Evolutionary conservation across 2,888 invertebrate species (phyloP).

Genomic region (Tetragonula carbonaria): DNA sequence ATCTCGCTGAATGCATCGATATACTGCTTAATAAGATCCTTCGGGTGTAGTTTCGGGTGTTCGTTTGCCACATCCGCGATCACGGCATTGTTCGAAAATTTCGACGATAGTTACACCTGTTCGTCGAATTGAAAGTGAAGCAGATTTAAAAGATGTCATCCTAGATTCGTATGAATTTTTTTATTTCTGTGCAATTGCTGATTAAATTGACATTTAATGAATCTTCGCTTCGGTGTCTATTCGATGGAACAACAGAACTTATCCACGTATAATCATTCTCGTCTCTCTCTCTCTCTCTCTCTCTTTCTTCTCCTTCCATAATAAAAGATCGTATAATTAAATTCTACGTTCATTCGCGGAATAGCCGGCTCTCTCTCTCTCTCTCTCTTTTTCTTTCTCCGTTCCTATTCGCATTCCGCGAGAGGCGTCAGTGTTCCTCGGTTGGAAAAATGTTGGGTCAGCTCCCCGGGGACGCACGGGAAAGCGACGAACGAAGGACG

Average conservation of each 20-base stretch:
- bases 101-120: no score
- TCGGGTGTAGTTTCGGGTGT: no score
- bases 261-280: not conserved
- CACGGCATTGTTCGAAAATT: not conserved
- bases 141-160: no score
- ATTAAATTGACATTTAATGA: no score
- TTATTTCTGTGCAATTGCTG: no score
- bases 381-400: conserved; percentile 3
- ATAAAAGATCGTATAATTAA: conserved; percentile 71
- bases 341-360: conserved; percentile 64
- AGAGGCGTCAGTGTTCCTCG: conserved; percentile 72
- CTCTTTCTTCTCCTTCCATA: not conserved
- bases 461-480: conserved; percentile 62
- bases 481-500: conserved; percentile 38
- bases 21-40: not conserved
- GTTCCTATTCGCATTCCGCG: not conserved
- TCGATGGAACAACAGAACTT: not conserved
- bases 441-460: conserved; percentile 77
- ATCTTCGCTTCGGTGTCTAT: no score
- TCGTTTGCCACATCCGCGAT: not conserved
- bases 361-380: not conserved
- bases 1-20: not conserved
- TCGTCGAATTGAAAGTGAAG: no score
- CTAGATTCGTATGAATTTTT: no score
- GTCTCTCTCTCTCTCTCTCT: not conserved